These are phyloP conservation scores for Cepaea nemoralis DNA, from an alignment of 1,140 invertebrate genomes.

Conservation along the genomic window DNA sequence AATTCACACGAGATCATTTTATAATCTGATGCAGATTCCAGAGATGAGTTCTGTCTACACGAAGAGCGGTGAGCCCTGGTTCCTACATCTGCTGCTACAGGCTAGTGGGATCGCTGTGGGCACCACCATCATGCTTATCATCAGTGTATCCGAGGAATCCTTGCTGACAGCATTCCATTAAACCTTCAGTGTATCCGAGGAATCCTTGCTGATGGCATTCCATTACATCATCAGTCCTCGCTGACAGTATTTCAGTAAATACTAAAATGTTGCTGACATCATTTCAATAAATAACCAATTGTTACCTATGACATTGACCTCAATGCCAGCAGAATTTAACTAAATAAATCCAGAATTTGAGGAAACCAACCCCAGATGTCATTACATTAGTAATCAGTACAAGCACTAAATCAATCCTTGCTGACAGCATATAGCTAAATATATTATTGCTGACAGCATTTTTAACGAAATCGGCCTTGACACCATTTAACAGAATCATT, in stretches of 20 bases:
- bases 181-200: conserved; percentile 85
- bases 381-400: too few species aligned
- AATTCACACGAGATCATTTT: not conserved
- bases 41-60: conserved; percentile 60
- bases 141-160: conserved; percentile 90
- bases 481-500: too few species aligned
- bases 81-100: conserved; percentile 75
- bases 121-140: conserved; percentile 88
- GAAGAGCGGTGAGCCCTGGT: conserved; percentile 54
- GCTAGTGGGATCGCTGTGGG: conserved; percentile 83
- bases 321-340: too few species aligned
- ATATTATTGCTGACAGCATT: too few species aligned
- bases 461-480: too few species aligned
- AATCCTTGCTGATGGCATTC: conserved; percentile 76
- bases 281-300: too few species aligned
- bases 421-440: too few species aligned
- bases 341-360: too few species aligned
- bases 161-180: conserved; percentile 69
- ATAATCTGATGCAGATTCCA: conserved; percentile 52
- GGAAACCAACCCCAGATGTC: too few species aligned
- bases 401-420: conserved; percentile 88
- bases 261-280: too few species aligned
- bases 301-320: too few species aligned
- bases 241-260: too few species aligned
- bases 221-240: conserved; percentile 76